These are phyloP conservation scores for Dicrurus megarhynchus DNA, from an alignment of 2,113 vertebrate genomes.

Conservation along the genomic window DNA sequence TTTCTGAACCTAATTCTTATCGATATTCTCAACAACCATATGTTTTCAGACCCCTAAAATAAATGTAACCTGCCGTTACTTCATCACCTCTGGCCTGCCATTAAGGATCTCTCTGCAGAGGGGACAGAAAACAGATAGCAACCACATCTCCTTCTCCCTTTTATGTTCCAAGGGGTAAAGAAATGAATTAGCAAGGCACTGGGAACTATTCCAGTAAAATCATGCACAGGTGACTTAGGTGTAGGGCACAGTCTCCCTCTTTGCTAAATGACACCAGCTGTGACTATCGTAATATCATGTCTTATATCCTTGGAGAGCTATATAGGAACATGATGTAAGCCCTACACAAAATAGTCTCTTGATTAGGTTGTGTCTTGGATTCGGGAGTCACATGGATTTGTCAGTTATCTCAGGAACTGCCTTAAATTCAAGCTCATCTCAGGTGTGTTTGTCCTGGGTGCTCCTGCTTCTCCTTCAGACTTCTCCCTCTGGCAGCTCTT, in stretches of 20 bases:
- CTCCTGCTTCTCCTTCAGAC: neutral
- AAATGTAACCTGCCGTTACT: neutral
- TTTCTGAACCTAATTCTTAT: neutral
- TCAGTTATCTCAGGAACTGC: neutral
- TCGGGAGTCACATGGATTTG: neutral
- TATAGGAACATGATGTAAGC: neutral
- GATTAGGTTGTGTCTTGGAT: neutral
- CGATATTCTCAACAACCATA: neutral
- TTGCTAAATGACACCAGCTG: neutral
- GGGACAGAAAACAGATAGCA: neutral
- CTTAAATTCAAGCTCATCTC: neutral
- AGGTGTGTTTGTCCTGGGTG: neutral
- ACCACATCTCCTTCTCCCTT: neutral
- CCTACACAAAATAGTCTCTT: neutral
- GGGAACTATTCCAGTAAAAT: neutral
- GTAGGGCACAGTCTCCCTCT: neutral
- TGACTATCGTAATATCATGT: neutral
- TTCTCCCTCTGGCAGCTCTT: neutral
- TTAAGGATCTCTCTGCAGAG: neutral
- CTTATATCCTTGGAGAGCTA: neutral
- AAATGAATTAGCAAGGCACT: neutral
- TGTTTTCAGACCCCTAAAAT: neutral
- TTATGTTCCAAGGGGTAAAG: neutral
- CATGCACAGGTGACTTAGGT: neutral
- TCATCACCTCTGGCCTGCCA: neutral